phyloP scores from a whole-genome alignment of 2,797 vertebrate genomes.

The Poecilia gillii region DNA sequence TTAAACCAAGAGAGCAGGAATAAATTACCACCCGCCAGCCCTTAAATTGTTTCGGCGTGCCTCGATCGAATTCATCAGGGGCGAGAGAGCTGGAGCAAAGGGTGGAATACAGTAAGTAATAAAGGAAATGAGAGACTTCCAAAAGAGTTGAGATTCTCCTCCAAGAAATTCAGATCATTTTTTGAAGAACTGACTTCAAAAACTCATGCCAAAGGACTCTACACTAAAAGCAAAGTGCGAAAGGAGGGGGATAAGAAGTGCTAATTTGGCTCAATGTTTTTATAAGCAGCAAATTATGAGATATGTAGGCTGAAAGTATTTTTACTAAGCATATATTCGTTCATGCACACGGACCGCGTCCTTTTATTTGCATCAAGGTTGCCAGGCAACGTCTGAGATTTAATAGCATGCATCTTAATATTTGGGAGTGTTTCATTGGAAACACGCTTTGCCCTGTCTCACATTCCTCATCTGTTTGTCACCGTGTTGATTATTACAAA shows the following conservation, averaged over 20 bases:
- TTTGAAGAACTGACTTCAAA: constrained; percentile 46
- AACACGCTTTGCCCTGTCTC: constrained; percentile 12
- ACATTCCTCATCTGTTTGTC: constrained; percentile 29
- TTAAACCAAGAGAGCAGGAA: constrained; percentile 58
- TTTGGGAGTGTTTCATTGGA: constrained; percentile 27
- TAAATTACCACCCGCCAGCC: constrained; percentile 59
- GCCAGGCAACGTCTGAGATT: constrained; percentile 59
- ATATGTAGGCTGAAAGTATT: constrained; percentile 45
- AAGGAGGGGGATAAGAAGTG: constrained; percentile 34
- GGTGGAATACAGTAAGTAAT: constrained; percentile 35
- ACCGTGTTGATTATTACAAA: constrained; percentile 34
- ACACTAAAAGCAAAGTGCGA: constrained; percentile 34
- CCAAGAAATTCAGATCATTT: constrained; percentile 57
- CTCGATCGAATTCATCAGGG: constrained; percentile 34
- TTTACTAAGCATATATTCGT: constrained; percentile 43
- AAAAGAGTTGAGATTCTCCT: constrained; percentile 38
- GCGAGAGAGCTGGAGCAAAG: constrained; percentile 18
- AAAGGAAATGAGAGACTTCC: constrained; percentile 51
- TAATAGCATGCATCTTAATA: constrained; percentile 21
- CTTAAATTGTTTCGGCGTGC: constrained; percentile 50
- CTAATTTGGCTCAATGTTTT: constrained; percentile 53
- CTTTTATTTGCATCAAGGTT: constrained; percentile 64
- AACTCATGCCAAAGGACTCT: constrained; percentile 41
- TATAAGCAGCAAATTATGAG: constrained; percentile 50
- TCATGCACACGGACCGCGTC: constrained; percentile 22